Conservation (phyloP, 2,797 vertebrate genomes). For the Syngnathus rostellatus region DNA sequence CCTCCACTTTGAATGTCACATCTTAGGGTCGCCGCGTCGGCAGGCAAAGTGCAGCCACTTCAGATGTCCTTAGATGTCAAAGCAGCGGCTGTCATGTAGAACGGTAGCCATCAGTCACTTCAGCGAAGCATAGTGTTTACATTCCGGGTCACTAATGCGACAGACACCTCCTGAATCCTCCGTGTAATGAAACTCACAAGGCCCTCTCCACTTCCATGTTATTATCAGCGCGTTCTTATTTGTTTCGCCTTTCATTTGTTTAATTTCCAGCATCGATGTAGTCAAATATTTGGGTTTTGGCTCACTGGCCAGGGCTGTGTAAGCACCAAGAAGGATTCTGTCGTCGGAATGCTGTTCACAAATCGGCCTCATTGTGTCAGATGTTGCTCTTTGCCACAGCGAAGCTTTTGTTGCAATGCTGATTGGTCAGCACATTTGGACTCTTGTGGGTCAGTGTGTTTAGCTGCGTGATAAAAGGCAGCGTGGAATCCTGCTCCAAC, state of each 20-base stretch:
- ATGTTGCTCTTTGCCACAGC: background rate
- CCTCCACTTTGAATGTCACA: slow-evolving; percentile 22
- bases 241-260: slow-evolving; percentile 1
- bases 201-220: slow-evolving; percentile 21
- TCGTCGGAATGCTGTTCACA: slow-evolving; percentile 20
- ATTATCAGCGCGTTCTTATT: slow-evolving; percentile 19
- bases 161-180: slow-evolving; percentile 9
- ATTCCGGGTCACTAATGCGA: slow-evolving; percentile 5
- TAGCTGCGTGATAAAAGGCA: background rate
- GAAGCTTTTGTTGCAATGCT: background rate
- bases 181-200: slow-evolving; percentile 22
- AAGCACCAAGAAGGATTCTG: slow-evolving; percentile 15
- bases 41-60: slow-evolving; percentile 11
- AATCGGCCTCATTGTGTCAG: slow-evolving; percentile 21
- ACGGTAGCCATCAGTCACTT: background rate
- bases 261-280: slow-evolving; percentile 28
- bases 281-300: slow-evolving; percentile 42
- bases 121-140: background rate
- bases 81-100: background rate
- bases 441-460: slow-evolving; percentile 6
- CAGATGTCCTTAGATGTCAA: background rate
- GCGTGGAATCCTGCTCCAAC: background rate
- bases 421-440: slow-evolving; percentile 4
- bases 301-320: slow-evolving; percentile 30
- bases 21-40: slow-evolving; percentile 14